Base-by-base conservation (phyloP, 2,797 vertebrate genomes). In the Ptychadena robeensis region DNA sequence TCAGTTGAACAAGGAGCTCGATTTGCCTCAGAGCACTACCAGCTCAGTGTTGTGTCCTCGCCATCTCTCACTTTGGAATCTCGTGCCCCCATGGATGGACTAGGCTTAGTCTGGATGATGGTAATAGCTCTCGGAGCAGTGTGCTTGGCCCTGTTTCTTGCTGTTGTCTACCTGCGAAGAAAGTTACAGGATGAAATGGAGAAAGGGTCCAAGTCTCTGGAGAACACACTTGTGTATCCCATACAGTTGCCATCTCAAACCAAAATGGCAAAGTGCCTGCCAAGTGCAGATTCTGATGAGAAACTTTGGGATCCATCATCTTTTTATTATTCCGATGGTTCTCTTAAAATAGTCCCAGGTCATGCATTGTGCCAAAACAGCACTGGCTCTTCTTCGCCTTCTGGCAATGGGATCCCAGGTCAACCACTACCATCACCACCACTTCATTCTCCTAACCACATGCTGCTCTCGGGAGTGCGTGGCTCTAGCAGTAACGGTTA, bases 281-380 rank as follows among this genome's bases (percentile, higher is more conserved):
- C 97, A 18, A 96, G 96, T 87, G 93, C 96, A 86, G 94, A 96
- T 85, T 92, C 93, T 0, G 97, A 98, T 0, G 97, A 99, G 88
- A 96, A 97, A 79, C 96, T 99, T 77, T 99, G 97, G 97, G 97
- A 98, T 86, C 96, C 97, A 0, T 95, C 96, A 1, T 97, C 96
- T 82, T 99, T 97, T 83, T 98, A 98, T 91, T 98, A 96, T 89
- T 98, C 97, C 0, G 97, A 99, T 0, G 97, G 97, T 59, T 99
- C 97, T 0, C 93, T 99, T 48, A 99, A 99, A 90, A 99, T 99
- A 27, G 97, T 99, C 78, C 97, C 97, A 0, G 97, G 97, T 2
- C 97, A 98, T 0, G 96, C 97, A 53, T 85, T 95, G 30, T 96
- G 95, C 85, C 96, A 95, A 81, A 94, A 88, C 0, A 92, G 91